Evolutionary conservation across 2,888 invertebrate species (phyloP), one percentile per base, ranked within the genome.

Genomic region (Graphium colonna): DNA sequence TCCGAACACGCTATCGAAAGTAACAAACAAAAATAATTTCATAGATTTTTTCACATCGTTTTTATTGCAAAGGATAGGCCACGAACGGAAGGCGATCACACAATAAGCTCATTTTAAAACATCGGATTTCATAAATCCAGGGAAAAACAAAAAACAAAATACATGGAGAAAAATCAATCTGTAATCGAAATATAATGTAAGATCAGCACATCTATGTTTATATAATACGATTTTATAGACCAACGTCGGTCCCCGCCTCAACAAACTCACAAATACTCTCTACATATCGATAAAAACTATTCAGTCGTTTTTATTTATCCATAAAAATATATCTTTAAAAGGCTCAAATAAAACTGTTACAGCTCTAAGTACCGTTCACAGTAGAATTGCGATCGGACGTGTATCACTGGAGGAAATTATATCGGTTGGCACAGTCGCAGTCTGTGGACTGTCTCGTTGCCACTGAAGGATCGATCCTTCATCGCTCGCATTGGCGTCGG

Each of bases 231-330:
- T 80, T 78, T 85, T 84, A 84, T 77, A 71, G 86, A 85, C 87
- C 83, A 77, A 71, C 69, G 71, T 69, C 77, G 82, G 82, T 80
- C 77, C 61, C 72, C 79, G 75, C 78, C 73, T 65, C 77, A 75
- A 79, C 79, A 81, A 82, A 85, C 79, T 84, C 86, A 82, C 83
- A 82, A 83, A 83, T 84, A 87, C 79, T 48, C 18, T 81, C 86
- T 87, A 77, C 76, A 74, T 72, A 81, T 86, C 77, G 83, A 86
- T 87, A 85, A 86, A 81, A 86, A 87, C 87, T 89, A 89, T 83
- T 89, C 89, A 89, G 89, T 89, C 89, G 84, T 87, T 87, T 87
- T 87, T 79, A 79, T 85, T 86, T 87, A 87, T 83, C 77, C 85
- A 84, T 87, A 86, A 87, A 88, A 86, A 88, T 87, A 87, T 85